Evolutionary conservation across 1,140 invertebrate species (phyloP).

Genomic region (Pseudomyrmex pallidus): DNA sequence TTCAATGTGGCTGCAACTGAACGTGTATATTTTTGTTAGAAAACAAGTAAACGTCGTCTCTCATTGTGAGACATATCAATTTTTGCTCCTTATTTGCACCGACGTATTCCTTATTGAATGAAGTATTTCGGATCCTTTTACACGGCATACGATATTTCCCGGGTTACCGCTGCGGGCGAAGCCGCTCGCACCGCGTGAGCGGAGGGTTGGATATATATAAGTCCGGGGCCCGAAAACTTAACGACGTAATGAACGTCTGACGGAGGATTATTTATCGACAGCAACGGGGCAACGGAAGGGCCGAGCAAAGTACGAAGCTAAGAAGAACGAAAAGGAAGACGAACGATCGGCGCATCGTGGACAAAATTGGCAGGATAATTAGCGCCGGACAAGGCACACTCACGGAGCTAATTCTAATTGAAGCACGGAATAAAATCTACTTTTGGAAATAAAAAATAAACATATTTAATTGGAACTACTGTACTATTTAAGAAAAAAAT

Average conservation of each 20-base stretch:
- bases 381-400: background rate
- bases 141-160: conserved; percentile 33
- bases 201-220: conserved; percentile 68
- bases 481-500: no score
- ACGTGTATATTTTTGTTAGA: no score
- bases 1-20: no score
- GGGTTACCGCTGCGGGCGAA: conserved; percentile 35
- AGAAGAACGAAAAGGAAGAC: conserved; percentile 54
- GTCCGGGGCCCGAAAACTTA: conserved; percentile 75
- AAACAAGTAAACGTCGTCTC: no score
- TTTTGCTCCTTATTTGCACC: background rate
- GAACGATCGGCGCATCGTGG: conserved; percentile 65
- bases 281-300: conserved; percentile 49
- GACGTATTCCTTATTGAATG: conserved; percentile 18
- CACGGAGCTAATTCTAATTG: conserved; percentile 27
- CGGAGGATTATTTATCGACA: conserved; percentile 80
- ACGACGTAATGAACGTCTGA: conserved; percentile 81
- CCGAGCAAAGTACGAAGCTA: conserved; percentile 19
- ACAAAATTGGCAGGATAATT: conserved; percentile 64
- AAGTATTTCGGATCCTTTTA: conserved; percentile 2
- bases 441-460: conserved; percentile 17
- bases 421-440: conserved; percentile 5
- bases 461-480: no score
- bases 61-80: no score
- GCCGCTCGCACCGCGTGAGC: conserved; percentile 2